phyloP scores from a whole-genome alignment of 1,140 invertebrate species.

The Stenopsyche tienmushanensis region DNA sequence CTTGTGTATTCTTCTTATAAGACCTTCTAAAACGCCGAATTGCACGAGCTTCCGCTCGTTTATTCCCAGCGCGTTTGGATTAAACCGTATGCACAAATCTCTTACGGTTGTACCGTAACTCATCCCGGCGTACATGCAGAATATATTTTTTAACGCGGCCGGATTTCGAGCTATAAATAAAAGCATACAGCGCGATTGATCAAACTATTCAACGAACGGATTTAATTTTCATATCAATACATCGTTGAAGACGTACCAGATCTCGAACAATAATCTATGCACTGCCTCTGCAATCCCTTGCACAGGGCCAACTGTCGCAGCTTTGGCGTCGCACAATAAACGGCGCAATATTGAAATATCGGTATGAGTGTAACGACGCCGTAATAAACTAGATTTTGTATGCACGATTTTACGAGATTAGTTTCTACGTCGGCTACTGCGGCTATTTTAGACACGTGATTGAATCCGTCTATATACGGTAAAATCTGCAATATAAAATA shows the following conservation, averaged over 20 bases:
- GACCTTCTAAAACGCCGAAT: conserved; percentile 81
- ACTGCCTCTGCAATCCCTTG: conserved; percentile 68
- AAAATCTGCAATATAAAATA: conserved; percentile 56
- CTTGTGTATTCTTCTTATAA: conserved; percentile 81
- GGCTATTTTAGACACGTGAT: conserved; percentile 80
- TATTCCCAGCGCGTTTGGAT: conserved; percentile 72
- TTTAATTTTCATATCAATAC: no score
- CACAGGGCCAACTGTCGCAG: conserved; percentile 69
- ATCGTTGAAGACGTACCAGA: conserved; percentile 53
- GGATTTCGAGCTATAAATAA: conserved; percentile 52
- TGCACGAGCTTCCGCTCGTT: conserved; percentile 81
- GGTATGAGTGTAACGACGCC: conserved; percentile 76
- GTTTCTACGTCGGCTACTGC: conserved; percentile 86
- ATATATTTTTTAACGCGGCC: conserved; percentile 71
- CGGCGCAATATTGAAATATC: conserved; percentile 90
- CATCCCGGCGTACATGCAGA: conserved; percentile 80
- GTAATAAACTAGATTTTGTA: conserved; percentile 85
- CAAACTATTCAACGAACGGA: no score
- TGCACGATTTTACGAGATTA: conserved; percentile 85
- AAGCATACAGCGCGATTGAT: neutral
- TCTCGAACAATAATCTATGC: conserved; percentile 69
- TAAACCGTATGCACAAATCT: conserved; percentile 77
- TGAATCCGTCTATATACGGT: conserved; percentile 86
- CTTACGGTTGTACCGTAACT: conserved; percentile 79
- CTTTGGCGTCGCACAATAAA: conserved; percentile 82